These are phyloP conservation scores for Cossypha heuglini DNA, from an alignment of 2,797 vertebrate genomes.

Conservation along the genomic window DNA sequence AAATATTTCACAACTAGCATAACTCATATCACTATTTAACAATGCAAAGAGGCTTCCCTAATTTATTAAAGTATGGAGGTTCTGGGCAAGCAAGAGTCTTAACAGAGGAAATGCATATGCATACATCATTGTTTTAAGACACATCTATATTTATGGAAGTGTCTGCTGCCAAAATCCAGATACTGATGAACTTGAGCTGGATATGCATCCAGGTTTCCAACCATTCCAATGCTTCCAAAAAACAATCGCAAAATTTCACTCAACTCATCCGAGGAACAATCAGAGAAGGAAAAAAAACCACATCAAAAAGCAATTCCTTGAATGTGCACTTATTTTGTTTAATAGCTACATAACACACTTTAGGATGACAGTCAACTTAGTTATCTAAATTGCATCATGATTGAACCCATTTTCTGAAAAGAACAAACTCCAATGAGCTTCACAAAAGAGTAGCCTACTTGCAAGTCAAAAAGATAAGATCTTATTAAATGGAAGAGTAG, in stretches of 20 bases:
- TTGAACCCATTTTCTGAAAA: slow-evolving; percentile 16
- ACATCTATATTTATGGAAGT: background rate
- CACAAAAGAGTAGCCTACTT: background rate
- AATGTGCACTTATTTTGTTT: slow-evolving; percentile 13
- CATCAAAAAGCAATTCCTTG: slow-evolving; percentile 38
- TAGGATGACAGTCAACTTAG: background rate
- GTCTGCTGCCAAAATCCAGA: background rate
- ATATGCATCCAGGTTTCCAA: background rate
- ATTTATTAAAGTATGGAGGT: fast-evolving
- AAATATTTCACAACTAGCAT: background rate
- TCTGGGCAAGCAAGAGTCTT: background rate
- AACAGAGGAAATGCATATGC: background rate
- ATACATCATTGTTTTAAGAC: background rate
- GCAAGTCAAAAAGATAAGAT: background rate
- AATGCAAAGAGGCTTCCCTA: background rate
- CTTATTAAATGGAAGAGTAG: background rate
- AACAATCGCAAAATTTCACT: background rate
- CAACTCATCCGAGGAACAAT: background rate
- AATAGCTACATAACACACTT: slow-evolving; percentile 27
- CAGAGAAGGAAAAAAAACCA: background rate
- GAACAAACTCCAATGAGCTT: slow-evolving; percentile 2
- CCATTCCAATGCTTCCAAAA: background rate
- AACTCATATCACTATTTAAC: background rate
- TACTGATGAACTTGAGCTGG: background rate
- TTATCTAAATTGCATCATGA: slow-evolving; percentile 46